Conservation (phyloP, 2,888 invertebrate species). For the Nephrotoma flavescens region DNA sequence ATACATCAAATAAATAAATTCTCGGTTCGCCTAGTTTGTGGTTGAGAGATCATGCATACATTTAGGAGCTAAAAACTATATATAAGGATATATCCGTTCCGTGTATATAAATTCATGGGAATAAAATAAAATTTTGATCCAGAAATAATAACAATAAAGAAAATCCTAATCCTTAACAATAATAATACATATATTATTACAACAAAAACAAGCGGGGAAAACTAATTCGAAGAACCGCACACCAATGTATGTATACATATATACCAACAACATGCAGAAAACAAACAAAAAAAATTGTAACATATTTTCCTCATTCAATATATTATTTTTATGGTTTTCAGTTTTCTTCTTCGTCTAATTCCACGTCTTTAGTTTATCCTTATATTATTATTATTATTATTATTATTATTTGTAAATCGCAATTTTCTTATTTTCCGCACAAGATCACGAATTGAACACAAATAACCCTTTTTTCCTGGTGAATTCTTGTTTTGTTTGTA, state of each 20-base stretch:
- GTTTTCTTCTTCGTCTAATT: background rate
- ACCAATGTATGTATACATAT: background rate
- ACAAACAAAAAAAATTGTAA: background rate
- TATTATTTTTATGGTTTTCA: background rate
- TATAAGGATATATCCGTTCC: background rate
- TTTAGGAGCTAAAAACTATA: background rate
- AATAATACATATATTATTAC: background rate
- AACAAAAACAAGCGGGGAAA: background rate
- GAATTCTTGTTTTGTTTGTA: background rate
- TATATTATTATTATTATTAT: background rate
- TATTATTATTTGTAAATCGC: background rate
- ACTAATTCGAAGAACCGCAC: background rate
- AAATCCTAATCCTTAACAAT: background rate
- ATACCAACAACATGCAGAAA: background rate
- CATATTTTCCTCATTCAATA: background rate
- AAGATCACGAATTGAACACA: slow-evolving; percentile 2
- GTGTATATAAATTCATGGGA: background rate
- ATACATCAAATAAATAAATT: background rate
- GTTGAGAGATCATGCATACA: too few relatives aligned
- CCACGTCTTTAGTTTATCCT: background rate
- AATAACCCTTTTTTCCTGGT: background rate
- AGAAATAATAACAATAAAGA: background rate
- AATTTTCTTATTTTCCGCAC: background rate
- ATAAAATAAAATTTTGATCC: background rate
- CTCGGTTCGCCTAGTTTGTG: background rate